Percentiles rank a stretch among this genome's conserved stretches.
These are phyloP conservation scores for Corythaeola cristata DNA, from an alignment of 2,113 vertebrate species.

Conservation along the genomic window DNA sequence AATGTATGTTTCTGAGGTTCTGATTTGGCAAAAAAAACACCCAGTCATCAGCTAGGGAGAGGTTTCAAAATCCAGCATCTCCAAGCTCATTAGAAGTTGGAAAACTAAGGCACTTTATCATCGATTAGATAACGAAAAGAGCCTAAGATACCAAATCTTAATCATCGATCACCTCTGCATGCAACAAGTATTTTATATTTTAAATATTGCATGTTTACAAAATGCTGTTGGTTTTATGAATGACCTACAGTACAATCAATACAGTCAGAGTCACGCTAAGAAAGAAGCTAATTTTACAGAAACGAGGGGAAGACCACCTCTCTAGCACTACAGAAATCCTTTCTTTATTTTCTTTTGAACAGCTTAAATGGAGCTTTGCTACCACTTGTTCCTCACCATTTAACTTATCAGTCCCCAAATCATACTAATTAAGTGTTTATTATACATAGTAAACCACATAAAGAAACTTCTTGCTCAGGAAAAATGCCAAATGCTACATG, in stretches of 20 bases:
- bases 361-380: slow-evolving; percentile 29
- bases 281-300: neutral
- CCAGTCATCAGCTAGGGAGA: neutral
- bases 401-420: slow-evolving; percentile 63
- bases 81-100: neutral
- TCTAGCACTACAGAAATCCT: neutral
- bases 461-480: slow-evolving; percentile 48
- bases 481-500: slow-evolving; percentile 60
- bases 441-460: slow-evolving; percentile 40
- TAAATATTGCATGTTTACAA: neutral
- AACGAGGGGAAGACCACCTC: neutral
- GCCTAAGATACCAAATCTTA: neutral
- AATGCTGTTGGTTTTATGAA: neutral
- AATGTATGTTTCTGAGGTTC: neutral
- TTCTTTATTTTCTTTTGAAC: slow-evolving; percentile 1
- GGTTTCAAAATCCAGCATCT: neutral
- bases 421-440: slow-evolving; percentile 54
- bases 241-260: neutral
- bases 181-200: neutral
- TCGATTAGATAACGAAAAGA: neutral
- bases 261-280: neutral
- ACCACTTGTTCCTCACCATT: slow-evolving; percentile 32
- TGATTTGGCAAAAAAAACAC: neutral
- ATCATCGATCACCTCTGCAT: neutral
- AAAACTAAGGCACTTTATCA: neutral